Percentiles rank a stretch among this genome's conserved stretches.
These are phyloP conservation scores for Bombus sylvicola DNA, from an alignment of 1,140 invertebrate species.

Conservation along the genomic window DNA sequence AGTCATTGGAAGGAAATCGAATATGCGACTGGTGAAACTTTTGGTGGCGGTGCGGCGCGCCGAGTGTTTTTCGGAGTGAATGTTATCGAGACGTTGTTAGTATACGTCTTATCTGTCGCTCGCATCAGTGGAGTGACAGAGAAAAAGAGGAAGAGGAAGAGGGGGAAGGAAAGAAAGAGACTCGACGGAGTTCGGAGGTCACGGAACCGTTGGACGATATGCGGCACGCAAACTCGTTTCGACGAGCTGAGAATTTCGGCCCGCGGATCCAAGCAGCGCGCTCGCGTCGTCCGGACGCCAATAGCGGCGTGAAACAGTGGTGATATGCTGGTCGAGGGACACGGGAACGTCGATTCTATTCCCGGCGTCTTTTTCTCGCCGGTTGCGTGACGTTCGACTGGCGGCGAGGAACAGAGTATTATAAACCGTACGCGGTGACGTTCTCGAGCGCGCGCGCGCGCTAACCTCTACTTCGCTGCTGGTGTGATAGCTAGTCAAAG, in stretches of 20 bases:
- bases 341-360: constrained; percentile 38
- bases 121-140: constrained; percentile 37
- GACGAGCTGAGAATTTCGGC: constrained; percentile 41
- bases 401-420: constrained; percentile 18
- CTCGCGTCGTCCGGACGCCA: constrained; percentile 13
- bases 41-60: not conserved
- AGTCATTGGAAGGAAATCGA: not conserved
- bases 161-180: not conserved
- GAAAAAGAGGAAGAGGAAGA: not conserved
- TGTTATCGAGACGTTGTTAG: constrained; percentile 45
- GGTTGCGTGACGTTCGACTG: constrained; percentile 21
- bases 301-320: constrained; percentile 12
- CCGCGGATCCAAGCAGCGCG: constrained; percentile 13
- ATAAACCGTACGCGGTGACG: not conserved
- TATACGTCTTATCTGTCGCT: constrained; percentile 43
- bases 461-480: not conserved
- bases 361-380: constrained; percentile 18
- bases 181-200: constrained; percentile 51
- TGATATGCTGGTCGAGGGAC: constrained; percentile 32
- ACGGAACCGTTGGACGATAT: constrained; percentile 54
- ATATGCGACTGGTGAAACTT: constrained; percentile 16
- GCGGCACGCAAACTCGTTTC: constrained; percentile 44
- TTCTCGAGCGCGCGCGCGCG: not conserved
- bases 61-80: constrained; percentile 50
- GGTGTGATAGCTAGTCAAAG: constrained; percentile 61